Evolutionary conservation across 2,888 invertebrate species (phyloP).

Genomic region (Lasioglossum leucozonium): DNA sequence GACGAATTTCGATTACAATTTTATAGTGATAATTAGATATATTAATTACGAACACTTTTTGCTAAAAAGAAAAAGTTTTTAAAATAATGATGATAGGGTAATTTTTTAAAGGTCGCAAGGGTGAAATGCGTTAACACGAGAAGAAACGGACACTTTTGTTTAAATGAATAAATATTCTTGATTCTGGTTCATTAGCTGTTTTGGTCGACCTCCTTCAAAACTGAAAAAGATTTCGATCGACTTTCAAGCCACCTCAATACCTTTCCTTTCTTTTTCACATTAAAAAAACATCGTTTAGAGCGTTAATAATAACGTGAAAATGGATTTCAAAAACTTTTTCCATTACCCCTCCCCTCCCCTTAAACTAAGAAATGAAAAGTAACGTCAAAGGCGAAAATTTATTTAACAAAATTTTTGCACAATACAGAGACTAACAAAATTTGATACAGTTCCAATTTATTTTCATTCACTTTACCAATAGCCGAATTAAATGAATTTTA

Average conservation of each 20-base stretch:
- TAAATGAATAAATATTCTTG: neutral
- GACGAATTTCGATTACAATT: neutral
- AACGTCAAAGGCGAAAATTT: neutral
- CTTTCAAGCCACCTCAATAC: neutral
- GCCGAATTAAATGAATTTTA: neutral
- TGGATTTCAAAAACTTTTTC: neutral
- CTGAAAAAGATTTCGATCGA: neutral
- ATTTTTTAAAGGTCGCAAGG: neutral
- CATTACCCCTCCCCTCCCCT: no score
- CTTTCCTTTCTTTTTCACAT: neutral
- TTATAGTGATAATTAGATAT: neutral
- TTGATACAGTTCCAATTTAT: neutral
- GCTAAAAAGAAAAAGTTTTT: no score
- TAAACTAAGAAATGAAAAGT: neutral
- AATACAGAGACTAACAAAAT: neutral
- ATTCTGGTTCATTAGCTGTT: no score
- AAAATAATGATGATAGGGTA: no score
- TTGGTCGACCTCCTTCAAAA: neutral
- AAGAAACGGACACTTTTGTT: neutral
- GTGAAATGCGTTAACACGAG: neutral
- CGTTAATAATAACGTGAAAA: neutral
- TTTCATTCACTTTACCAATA: neutral
- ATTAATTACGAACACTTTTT: neutral
- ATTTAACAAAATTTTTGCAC: neutral
- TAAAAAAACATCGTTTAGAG: neutral